Evolutionary conservation across 1,140 invertebrate species (phyloP).

Genomic region (Magallana ariakensis): DNA sequence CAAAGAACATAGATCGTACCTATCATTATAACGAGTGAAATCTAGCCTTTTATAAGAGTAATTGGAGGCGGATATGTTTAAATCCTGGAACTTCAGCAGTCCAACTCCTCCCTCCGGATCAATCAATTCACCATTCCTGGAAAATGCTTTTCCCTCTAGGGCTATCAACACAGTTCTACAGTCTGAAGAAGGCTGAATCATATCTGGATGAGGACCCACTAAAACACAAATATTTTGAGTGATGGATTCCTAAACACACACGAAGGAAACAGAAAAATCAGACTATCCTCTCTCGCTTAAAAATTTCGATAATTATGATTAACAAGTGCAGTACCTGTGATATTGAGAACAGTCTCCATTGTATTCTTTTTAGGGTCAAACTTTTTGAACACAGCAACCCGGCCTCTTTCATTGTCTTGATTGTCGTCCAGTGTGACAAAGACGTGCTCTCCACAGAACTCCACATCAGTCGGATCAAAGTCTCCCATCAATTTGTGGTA

Average conservation of each 20-base stretch:
- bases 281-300: too few relatives aligned
- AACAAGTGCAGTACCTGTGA: conserved; percentile 18
- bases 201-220: conserved; percentile 63
- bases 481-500: conserved; percentile 4
- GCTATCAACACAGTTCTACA: conserved; percentile 58
- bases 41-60: conserved; percentile 48
- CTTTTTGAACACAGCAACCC: conserved; percentile 28
- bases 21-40: conserved; percentile 57
- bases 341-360: conserved; percentile 29
- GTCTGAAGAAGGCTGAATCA: conserved; percentile 54
- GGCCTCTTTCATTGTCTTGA: conserved; percentile 10
- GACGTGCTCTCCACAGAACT: conserved; percentile 46
- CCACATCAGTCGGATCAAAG: conserved; percentile 54
- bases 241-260: too few relatives aligned
- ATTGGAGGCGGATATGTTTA: background rate
- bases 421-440: conserved; percentile 48
- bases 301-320: too few relatives aligned
- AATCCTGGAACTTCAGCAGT: conserved; percentile 53
- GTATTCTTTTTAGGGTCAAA: background rate
- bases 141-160: conserved; percentile 55
- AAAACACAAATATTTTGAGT: background rate
- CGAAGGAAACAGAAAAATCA: too few relatives aligned
- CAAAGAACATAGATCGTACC: background rate
- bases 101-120: conserved; percentile 62
- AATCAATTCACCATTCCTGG: background rate